These are phyloP conservation scores for Leptothorax acervorum DNA, from an alignment of 2,888 invertebrate genomes.

Conservation along the genomic window DNA sequence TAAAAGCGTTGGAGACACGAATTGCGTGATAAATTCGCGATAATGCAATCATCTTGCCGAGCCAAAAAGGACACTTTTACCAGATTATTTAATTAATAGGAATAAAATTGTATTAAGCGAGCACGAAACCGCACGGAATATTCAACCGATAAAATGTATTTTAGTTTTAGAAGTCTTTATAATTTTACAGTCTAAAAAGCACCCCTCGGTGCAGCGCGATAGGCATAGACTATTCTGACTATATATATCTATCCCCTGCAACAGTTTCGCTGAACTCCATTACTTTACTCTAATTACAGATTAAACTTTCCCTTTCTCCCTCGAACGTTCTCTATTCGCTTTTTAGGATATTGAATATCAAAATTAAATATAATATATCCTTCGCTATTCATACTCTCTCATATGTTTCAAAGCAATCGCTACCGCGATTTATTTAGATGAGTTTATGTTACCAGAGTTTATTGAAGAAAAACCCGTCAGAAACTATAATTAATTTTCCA, in stretches of 20 bases:
- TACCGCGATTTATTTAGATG: background rate
- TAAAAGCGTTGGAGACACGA: background rate
- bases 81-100: slow-evolving; percentile 20
- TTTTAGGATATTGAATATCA: slow-evolving; percentile 12
- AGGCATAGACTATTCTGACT: slow-evolving; percentile 10
- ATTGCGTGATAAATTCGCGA: background rate
- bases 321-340: background rate
- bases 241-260: slow-evolving; percentile 1
- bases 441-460: background rate
- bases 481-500: background rate
- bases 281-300: slow-evolving; percentile 30
- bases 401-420: background rate
- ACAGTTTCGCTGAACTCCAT: background rate
- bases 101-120: background rate
- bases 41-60: background rate
- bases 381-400: background rate
- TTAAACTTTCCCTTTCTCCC: slow-evolving; percentile 19
- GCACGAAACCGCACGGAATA: background rate
- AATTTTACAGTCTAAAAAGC: slow-evolving; percentile 11
- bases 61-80: background rate
- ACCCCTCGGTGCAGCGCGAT: background rate
- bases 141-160: slow-evolving; percentile 18
- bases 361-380: background rate
- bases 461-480: background rate
- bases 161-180: slow-evolving; percentile 12